These are phyloP conservation scores for Stegastes partitus DNA, from an alignment of 2,113 vertebrate species.

Conservation along the genomic window DNA sequence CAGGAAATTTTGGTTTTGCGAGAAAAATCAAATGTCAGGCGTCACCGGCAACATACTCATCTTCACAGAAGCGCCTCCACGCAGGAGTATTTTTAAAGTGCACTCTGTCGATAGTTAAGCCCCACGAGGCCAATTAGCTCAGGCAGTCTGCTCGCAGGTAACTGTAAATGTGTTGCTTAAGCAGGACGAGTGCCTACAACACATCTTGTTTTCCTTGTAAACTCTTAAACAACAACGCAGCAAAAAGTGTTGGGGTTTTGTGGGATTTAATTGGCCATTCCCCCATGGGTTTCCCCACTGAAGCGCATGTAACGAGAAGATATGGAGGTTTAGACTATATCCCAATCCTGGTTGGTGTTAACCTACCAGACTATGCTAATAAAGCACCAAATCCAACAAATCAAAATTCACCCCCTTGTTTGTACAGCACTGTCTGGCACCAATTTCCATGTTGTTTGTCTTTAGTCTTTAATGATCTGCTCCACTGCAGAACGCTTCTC, in stretches of 20 bases:
- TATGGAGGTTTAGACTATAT: background rate
- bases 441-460: no score
- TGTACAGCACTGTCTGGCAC: no score
- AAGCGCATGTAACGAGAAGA: background rate
- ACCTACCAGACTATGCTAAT: no score
- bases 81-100: slow-evolving; percentile 12
- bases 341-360: no score
- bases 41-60: background rate
- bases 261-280: slow-evolving; percentile 26
- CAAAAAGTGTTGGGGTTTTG: slow-evolving; percentile 13
- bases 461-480: no score
- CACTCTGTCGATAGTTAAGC: slow-evolving; percentile 21
- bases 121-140: slow-evolving; percentile 61
- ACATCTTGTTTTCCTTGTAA: background rate
- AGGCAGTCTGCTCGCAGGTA: slow-evolving; percentile 26
- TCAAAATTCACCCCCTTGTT: no score
- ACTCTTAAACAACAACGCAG: slow-evolving; percentile 6
- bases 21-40: slow-evolving; percentile 20
- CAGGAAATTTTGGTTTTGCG: slow-evolving; percentile 7
- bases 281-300: background rate
- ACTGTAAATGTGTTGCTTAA: slow-evolving; percentile 20
- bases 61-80: background rate
- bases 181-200: background rate
- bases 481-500: background rate
- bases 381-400: no score